Evolutionary conservation across 2,888 invertebrate species (phyloP), one percentile per base, ranked within the genome.

Genomic region (Eristalis arbustorum): DNA sequence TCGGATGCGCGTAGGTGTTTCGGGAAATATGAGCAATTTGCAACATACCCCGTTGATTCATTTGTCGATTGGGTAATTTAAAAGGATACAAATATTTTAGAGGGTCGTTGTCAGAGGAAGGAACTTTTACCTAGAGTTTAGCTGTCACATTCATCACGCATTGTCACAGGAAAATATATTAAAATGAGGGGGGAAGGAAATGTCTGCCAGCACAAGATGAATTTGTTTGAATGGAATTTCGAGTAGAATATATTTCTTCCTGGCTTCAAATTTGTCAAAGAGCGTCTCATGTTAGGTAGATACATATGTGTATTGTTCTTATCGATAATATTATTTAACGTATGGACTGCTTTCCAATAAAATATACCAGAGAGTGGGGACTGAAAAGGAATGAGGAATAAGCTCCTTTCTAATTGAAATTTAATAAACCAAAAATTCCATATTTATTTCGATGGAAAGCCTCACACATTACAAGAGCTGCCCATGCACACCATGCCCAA

Each of bases 41-140:
- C 59, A 62, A 59, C 49, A 49, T 11, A 31, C 63, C 37, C n/a
- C 25, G 34, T 63, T 64, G 64, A 57, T 28, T 40, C 69, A 78
- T 78, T 78, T 78, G 78, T 78, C 78, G 72, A 66, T 69, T 63
- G 40, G 25, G 56, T 63, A 34, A 68, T 62, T 63, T 77, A 69
- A 18, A 23, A 28, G 69, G 31, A 67, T 37, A 61, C 59, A 31
- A 28, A 49, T 40, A 37, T 34, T 49, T 34, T 42, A 28, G 13
- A 14, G 22, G 13, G 23, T 31, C 25, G 31, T 34, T n/a, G 14
- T 10, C 14, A 49, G 49, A n/a, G 18, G 2, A n/a, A 23, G 14
- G 31, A 37, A 18, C 37, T 3, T 37, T 23, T 23, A n/a, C 49
- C 18, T 49, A 18, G 18, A 49, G 18, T 49, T 49, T 49, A 18